Evolutionary conservation across 2,888 invertebrate genomes (phyloP).

Genomic region (Heteromyza rotundicornis): DNA sequence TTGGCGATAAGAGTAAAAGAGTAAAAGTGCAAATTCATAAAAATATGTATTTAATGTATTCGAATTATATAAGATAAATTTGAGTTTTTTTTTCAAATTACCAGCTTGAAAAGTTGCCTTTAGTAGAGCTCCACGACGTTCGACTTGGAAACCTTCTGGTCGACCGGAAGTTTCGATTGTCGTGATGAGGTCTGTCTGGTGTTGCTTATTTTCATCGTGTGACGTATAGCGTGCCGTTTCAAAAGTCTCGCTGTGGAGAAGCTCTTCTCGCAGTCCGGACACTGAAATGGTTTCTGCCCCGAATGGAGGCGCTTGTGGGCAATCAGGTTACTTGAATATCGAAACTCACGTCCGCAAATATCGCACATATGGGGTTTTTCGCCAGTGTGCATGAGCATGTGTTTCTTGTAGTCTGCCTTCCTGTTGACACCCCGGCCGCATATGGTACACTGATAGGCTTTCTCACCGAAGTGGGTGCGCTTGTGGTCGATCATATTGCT

Average conservation of each 20-base stretch:
- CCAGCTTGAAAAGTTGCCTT: no score
- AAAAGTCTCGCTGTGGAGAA: conserved; percentile 58
- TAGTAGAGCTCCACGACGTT: not conserved
- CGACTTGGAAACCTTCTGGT: not conserved
- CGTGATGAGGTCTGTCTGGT: conserved; percentile 37
- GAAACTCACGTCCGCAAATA: conserved; percentile 35
- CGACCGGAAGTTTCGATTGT: not conserved
- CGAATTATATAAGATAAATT: not conserved
- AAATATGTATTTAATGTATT: no score
- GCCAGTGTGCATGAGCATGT: conserved; percentile 59
- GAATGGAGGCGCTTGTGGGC: conserved; percentile 47
- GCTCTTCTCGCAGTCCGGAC: conserved; percentile 54
- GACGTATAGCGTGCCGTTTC: conserved; percentile 43
- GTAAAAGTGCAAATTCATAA: no score
- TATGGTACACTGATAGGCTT: conserved; percentile 56
- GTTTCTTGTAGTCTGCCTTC: conserved; percentile 61
- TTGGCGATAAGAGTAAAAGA: no score
- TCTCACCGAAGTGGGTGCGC: no score
- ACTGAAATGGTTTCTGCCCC: conserved; percentile 55
- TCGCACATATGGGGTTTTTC: conserved; percentile 46
- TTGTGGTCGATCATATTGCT: no score
- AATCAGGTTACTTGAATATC: conserved; percentile 44
- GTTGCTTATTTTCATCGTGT: conserved; percentile 40
- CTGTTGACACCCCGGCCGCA: conserved; percentile 62
- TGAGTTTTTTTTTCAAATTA: no score